Evolutionary conservation across 2,113 vertebrate genomes (phyloP).

Genomic region (Variabilichromis moorii): DNA sequence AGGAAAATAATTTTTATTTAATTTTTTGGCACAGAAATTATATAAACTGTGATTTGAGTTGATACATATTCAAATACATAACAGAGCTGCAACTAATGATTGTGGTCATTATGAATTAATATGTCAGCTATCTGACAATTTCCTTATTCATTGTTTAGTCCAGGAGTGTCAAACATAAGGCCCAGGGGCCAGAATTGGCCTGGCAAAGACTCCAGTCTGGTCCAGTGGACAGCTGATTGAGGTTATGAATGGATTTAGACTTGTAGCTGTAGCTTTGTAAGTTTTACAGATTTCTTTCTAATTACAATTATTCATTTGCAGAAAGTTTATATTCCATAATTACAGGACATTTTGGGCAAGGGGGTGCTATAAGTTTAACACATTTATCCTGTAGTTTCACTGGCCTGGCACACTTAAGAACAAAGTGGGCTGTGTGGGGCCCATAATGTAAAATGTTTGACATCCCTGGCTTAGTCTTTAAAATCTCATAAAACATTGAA

Average conservation of each 20-base stretch:
- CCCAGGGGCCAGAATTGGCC: background rate
- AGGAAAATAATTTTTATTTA: constrained; percentile 11
- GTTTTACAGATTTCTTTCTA: background rate
- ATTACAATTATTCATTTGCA: background rate
- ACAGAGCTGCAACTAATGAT: background rate
- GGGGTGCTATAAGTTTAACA: background rate
- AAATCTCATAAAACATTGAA: background rate
- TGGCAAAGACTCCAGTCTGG: background rate
- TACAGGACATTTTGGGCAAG: background rate
- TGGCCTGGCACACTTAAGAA: background rate
- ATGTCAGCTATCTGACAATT: background rate
- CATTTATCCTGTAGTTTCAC: background rate
- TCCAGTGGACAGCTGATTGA: background rate
- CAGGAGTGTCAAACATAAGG: background rate
- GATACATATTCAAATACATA: background rate
- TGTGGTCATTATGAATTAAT: background rate
- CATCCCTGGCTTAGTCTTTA: background rate
- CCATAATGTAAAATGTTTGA: background rate
- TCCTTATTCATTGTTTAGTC: background rate
- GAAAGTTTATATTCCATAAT: background rate
- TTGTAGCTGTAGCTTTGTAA: background rate
- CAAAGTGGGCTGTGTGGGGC: background rate
- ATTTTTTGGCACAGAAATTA: background rate
- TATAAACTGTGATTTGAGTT: background rate
- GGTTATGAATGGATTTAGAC: background rate